Evolutionary conservation across 2,888 invertebrate species (phyloP).

Genomic region (Zygothrica quintamaculata): DNA sequence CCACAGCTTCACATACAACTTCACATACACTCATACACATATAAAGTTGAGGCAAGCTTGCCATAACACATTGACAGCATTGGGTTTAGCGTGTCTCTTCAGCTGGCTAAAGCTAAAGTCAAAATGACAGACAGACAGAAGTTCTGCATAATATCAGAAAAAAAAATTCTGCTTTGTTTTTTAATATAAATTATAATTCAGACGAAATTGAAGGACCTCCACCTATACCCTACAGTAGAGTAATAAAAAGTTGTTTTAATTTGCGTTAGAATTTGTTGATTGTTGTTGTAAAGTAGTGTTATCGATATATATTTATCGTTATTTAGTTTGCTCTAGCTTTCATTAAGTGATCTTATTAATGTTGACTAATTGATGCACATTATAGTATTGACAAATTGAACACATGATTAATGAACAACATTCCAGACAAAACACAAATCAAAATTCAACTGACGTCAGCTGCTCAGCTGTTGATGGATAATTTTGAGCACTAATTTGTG

Average conservation of each 20-base stretch:
- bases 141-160: slow-evolving; percentile 39
- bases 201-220: no score
- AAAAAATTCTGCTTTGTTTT: not conserved
- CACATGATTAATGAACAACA: no score
- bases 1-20: not conserved
- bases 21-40: not conserved
- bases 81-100: slow-evolving; percentile 51
- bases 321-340: no score
- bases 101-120: slow-evolving; percentile 33
- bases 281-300: no score
- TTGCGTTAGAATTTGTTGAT: no score
- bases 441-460: slow-evolving; percentile 54
- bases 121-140: not conserved
- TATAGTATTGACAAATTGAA: no score
- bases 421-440: slow-evolving; percentile 15
- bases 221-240: no score
- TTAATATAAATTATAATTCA: no score
- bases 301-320: no score
- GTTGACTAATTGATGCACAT: no score
- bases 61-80: slow-evolving; percentile 42
- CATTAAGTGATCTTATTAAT: no score
- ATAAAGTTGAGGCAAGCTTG: slow-evolving; percentile 28
- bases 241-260: no score
- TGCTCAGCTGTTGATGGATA: slow-evolving; percentile 58
- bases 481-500: slow-evolving; percentile 20